These are phyloP conservation scores for Galerucella nymphaeae DNA, from an alignment of 2,888 invertebrate genomes.

Conservation along the genomic window DNA sequence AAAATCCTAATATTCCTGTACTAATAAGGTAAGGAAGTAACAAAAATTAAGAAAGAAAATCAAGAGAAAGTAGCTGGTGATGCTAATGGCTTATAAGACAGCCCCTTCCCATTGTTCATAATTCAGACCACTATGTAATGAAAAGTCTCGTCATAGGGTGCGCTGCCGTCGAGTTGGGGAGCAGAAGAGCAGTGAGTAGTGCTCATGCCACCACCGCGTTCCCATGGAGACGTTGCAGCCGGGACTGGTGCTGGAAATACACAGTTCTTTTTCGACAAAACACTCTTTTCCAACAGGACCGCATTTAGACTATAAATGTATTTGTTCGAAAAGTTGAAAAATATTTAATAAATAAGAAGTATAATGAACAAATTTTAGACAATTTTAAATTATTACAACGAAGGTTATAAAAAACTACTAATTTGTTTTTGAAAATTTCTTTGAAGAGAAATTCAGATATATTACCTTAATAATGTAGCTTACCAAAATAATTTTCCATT, in stretches of 20 bases:
- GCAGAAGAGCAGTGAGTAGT: conserved; percentile 55
- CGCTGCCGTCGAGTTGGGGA: conserved; percentile 61
- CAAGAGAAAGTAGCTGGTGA: conserved; percentile 30
- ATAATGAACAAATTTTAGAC: too few species aligned
- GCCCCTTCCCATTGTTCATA: conserved; percentile 55
- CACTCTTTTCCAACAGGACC: not conserved
- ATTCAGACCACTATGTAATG: conserved; percentile 61
- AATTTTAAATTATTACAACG: too few species aligned
- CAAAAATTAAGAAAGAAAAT: not conserved
- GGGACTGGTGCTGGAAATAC: conserved; percentile 54
- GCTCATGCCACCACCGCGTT: conserved; percentile 53
- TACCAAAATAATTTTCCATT: too few species aligned
- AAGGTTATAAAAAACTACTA: too few species aligned
- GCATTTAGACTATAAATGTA: not conserved
- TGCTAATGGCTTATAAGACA: conserved; percentile 50
- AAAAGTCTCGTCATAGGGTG: conserved; percentile 61
- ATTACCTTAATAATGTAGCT: too few species aligned
- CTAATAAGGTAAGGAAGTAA: not conserved
- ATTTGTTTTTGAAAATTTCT: too few species aligned
- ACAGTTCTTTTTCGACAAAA: conserved; percentile 3
- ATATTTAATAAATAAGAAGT: too few species aligned
- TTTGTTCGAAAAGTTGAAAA: not conserved
- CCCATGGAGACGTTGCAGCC: conserved; percentile 63
- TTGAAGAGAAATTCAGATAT: too few species aligned
- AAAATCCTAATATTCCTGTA: not conserved